phyloP scores from a whole-genome alignment of 35 echinoderm and acorn worm species.

The Eucidaris tribuloides region DNA sequence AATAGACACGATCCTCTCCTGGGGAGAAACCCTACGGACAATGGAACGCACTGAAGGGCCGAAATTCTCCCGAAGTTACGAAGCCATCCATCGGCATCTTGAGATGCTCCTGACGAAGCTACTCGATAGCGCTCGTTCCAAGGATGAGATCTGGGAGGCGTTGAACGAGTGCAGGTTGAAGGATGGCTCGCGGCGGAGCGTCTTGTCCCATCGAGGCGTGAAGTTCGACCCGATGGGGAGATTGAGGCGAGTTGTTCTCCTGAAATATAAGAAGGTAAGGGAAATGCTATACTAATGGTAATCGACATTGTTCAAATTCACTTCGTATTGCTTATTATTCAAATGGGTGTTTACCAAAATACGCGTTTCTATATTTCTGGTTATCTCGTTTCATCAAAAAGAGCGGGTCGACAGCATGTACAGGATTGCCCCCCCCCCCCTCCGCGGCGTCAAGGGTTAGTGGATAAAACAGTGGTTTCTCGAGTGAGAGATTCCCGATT shows the following conservation, averaged over 20 bases:
- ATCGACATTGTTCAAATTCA: no score
- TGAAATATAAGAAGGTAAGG: not conserved
- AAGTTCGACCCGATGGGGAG: not conserved
- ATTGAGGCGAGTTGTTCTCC: not conserved
- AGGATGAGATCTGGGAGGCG: slow-evolving; percentile 34
- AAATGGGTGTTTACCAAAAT: no score
- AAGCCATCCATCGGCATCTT: not conserved
- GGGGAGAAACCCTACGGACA: not conserved
- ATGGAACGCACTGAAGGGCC: not conserved
- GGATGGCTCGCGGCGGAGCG: not conserved
- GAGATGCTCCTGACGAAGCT: not conserved
- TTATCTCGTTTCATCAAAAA: no score
- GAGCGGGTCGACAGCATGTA: no score
- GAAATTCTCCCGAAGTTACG: not conserved
- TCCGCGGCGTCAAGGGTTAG: no score
- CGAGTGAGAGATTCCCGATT: no score
- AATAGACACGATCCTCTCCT: slow-evolving; percentile 9
- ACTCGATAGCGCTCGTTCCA: slow-evolving; percentile 14
- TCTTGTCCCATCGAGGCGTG: not conserved
- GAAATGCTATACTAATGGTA: no score
- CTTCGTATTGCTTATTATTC: no score
- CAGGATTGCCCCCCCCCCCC: no score
- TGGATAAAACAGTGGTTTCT: no score
- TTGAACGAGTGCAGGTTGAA: not conserved
- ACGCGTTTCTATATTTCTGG: no score